These are phyloP conservation scores for Platyura marginata DNA, from an alignment of 1,140 invertebrate species.

Conservation along the genomic window DNA sequence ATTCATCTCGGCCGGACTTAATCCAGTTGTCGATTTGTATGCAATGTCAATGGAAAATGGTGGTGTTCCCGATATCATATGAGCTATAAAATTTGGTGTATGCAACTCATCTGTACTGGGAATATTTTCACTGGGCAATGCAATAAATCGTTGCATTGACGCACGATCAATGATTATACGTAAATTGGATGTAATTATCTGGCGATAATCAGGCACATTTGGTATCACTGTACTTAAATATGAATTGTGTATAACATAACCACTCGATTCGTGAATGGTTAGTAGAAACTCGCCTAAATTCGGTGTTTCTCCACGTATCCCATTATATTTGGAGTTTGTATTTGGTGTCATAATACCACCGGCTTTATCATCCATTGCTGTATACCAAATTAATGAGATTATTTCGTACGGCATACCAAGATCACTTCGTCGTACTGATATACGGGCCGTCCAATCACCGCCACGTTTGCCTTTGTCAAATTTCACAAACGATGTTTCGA, in stretches of 20 bases:
- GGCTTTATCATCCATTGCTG: constrained; percentile 49
- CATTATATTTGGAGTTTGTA: constrained; percentile 36
- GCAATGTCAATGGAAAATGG: constrained; percentile 73
- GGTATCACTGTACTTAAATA: constrained; percentile 49
- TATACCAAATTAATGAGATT: constrained; percentile 58
- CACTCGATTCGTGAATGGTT: constrained; percentile 24
- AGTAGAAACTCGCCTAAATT: constrained; percentile 59
- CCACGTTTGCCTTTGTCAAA: constrained; percentile 55
- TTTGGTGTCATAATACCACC: constrained; percentile 37
- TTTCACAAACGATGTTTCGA: constrained; percentile 84
- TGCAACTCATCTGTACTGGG: constrained; percentile 26
- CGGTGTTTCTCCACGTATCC: constrained; percentile 57
- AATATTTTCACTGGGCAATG: constrained; percentile 38
- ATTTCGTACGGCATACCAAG: neutral
- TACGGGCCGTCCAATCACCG: constrained; percentile 83
- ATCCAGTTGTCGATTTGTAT: constrained; percentile 49
- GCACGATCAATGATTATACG: constrained; percentile 33
- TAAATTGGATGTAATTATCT: constrained; percentile 52
- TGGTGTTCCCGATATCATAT: constrained; percentile 56
- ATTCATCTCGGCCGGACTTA: constrained; percentile 9
- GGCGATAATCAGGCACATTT: constrained; percentile 57
- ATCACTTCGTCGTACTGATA: constrained; percentile 31
- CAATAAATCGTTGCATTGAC: constrained; percentile 34
- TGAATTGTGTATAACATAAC: constrained; percentile 46
- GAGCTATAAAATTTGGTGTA: constrained; percentile 65